Evolutionary conservation across 2,888 invertebrate genomes (phyloP), one percentile per base, ranked within the genome.

Genomic region (Torymus auratus): DNA sequence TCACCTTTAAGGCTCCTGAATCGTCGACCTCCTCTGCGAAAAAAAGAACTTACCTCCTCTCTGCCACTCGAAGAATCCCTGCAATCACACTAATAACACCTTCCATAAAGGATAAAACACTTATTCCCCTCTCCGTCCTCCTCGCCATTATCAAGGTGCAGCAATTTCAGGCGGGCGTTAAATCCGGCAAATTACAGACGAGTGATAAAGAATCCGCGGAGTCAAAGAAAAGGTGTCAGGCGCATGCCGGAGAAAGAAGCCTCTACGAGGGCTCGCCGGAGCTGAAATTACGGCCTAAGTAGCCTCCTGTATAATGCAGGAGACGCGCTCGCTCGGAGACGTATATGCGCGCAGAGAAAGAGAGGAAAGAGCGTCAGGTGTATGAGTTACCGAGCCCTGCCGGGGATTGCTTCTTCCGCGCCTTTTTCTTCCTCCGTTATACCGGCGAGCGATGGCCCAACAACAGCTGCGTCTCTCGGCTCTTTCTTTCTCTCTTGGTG

Each of bases 211-310:
- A 65, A 65, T 41, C 65, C 13, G 12, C 7, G 50, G n/a, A 20
- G 55, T 55, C n/a, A 52, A 23, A 52, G 52, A 68, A 23, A 53
- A 15, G 41, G 72, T 23, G 69, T 56, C 52, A 53, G 20, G 60
- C 17, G 17, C 69, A 56, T 15, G 23, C 28, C 23, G 65, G 74
- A 74, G 67, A 76, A 71, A 81, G n/a, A 73, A 81, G 13, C n/a
- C n/a, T 60, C 80, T 81, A 80, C 41, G 76, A 75, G 77, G 79
- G 83, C 41, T 41, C 79, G 84, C 81, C 84, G 84, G 84, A 86
- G 85, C 83, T 86, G 84, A 86, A 87, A 86, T 86, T 86, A 86
- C 83, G 85, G 79, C 80, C 81, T 84, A 85, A 86, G 85, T 85
- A 83, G 82, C 78, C 78, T 77, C 77, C 58, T 71, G 80, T 56